Base-by-base conservation (phyloP, 2,888 invertebrate genomes). In the Drosophila borborema region DNA sequence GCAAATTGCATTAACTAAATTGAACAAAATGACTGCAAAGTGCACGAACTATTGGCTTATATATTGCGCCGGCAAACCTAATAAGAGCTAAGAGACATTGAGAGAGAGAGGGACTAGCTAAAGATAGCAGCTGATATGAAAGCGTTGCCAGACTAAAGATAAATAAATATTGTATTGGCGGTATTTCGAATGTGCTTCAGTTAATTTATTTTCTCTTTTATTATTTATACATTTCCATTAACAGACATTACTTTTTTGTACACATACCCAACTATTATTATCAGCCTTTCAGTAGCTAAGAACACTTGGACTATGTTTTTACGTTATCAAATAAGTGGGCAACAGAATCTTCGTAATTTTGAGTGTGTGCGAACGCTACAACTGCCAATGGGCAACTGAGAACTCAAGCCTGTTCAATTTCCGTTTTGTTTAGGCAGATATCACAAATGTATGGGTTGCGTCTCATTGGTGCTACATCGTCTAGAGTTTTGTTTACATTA, bases 341-440 rank as follows among this genome's bases (percentile, higher is more conserved):
- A 18, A 53, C n/a, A 51, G 31, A 51, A 18, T 3, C 12, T 36
- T 36, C 40, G 36, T 60, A 48, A 51, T 20, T 40, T 31, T 46
- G 48, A 45, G 38, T 56, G 55, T 53, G 72, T 69, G 64, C 65
- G 86, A 71, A 64, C 89, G 72, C 86, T 67, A 63, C 59, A 83
- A 68, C 65, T 67, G 72, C 55, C 71, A 86, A 71, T 58, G 43
- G 65, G 43, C 64, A 82, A 90, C 86, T 84, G 69, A 86, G 31
- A 60, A 64, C 38, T 31, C 43, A 38, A 55, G 41, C 51, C 31
- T 49, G 51, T 73, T 71, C 20, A 41, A 77, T 71, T 85, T 88
- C 90, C 89, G 89, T 69, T 90, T 76, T 82, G 82, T 70, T 79
- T 70, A 80, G 86, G 40, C 63, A 56, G 77, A 77, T 84, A 83